A percentile compares a stretch with the other conserved stretches of the same genome.
Evolutionary conservation across 2,113 vertebrate species (phyloP).

Genomic region (Ceyx melanurus): DNA sequence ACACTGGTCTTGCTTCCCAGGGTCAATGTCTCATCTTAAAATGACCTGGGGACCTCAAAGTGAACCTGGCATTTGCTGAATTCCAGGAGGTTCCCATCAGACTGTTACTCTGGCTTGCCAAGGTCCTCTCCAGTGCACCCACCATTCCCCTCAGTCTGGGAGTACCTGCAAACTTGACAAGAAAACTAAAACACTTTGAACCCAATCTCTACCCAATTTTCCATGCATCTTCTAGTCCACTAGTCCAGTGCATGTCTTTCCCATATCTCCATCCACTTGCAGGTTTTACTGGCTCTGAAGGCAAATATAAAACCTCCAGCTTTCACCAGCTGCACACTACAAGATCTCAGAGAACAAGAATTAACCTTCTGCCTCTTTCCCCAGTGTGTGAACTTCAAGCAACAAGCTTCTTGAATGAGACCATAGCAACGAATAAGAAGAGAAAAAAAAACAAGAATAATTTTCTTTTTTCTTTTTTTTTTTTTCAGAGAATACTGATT

Average conservation of each 20-base stretch:
- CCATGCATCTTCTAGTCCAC: not conserved
- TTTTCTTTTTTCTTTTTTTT: not conserved
- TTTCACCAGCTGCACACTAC: rapidly evolving
- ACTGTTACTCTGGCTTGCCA: not conserved
- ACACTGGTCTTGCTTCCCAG: not conserved
- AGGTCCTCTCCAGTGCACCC: not conserved
- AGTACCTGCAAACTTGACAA: not conserved
- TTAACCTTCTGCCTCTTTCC: not conserved
- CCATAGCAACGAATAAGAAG: not conserved
- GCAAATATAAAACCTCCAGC: not conserved
- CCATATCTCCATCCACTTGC: not conserved
- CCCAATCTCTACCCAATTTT: not conserved
- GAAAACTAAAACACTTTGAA: not conserved
- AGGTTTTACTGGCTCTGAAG: not conserved
- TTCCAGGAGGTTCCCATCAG: not conserved
- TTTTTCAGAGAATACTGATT: slow-evolving; percentile 41
- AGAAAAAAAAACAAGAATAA: not conserved
- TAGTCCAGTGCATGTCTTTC: not conserved
- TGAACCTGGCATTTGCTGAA: not conserved
- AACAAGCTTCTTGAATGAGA: not conserved
- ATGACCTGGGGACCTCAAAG: rapidly evolving
- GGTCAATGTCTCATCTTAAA: not conserved
- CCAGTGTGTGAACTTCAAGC: not conserved
- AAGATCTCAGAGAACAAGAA: not conserved
- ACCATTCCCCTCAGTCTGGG: not conserved